Conservation (phyloP, 1,140 invertebrate species). For the Lutraria rhynchaena region DNA sequence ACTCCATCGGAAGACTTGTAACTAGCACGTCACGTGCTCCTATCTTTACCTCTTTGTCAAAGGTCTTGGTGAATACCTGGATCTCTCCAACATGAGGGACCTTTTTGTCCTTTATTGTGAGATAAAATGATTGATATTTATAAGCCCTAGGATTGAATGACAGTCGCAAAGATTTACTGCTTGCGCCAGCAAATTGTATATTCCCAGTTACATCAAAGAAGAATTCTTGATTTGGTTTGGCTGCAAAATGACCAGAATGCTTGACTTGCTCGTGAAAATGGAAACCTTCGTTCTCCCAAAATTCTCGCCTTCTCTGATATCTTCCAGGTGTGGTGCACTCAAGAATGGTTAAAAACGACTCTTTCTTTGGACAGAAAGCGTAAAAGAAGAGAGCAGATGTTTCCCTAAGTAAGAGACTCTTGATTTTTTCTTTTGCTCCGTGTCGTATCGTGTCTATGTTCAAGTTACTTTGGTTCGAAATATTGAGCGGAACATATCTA, state of each 20-base stretch:
- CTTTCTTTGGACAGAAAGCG: conserved; percentile 42
- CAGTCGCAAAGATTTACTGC: conserved; percentile 6
- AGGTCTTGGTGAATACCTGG: not conserved
- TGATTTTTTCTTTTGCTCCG: conserved; percentile 19
- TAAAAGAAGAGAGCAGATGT: conserved; percentile 53
- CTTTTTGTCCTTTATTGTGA: conserved; percentile 1
- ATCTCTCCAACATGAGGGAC: conserved; percentile 35
- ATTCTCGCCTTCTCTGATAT: conserved; percentile 31
- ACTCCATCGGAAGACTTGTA: conserved; percentile 38
- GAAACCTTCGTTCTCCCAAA: conserved; percentile 57
- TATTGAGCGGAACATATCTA: conserved; percentile 14
- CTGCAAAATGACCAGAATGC: conserved; percentile 50
- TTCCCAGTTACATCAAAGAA: conserved; percentile 48
- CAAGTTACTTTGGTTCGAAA: not conserved
- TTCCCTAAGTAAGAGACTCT: conserved; percentile 34
- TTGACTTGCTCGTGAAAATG: conserved; percentile 36
- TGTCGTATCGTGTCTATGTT: not conserved
- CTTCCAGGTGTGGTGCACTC: conserved; percentile 53
- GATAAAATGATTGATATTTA: conserved; percentile 52
- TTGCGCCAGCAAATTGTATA: conserved; percentile 9
- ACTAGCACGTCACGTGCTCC: conserved; percentile 2
- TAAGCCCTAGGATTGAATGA: conserved; percentile 55
- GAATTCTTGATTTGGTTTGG: conserved; percentile 49
- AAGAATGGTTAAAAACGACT: conserved; percentile 34
- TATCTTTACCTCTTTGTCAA: conserved; percentile 1